Conservation (phyloP, 2,797 vertebrate species). For the Tiaroga cobitis region DNA sequence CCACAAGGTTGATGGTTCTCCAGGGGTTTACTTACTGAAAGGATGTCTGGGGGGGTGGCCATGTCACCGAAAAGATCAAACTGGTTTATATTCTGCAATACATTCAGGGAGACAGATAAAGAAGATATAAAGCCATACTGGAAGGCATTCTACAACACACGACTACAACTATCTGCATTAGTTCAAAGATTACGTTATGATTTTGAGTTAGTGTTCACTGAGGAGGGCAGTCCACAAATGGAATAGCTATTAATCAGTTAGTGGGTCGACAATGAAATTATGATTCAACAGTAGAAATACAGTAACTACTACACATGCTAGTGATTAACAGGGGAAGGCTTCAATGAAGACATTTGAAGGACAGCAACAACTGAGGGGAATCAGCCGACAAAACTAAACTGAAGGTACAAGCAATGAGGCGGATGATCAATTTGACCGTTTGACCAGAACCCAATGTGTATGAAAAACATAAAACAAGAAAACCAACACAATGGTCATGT, state of each 20-base stretch:
- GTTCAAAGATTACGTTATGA: not conserved
- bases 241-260: not conserved
- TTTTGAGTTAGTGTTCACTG: slow-evolving; percentile 16
- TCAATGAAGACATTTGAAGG: not conserved
- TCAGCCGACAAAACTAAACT: not conserved
- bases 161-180: not conserved
- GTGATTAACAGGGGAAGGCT: not conserved
- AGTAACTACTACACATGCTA: not conserved
- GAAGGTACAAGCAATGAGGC: not conserved
- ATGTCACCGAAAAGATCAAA: slow-evolving; percentile 99
- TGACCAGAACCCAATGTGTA: not conserved
- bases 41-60: slow-evolving; percentile 96
- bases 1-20: not conserved
- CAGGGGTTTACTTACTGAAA: slow-evolving; percentile 85
- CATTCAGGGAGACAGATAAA: not conserved
- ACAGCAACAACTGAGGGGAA: not conserved
- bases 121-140: not conserved
- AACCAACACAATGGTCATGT: not conserved
- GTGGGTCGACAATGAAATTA: not conserved
- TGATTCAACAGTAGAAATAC: not conserved
- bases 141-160: not conserved
- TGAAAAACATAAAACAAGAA: not conserved
- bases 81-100: slow-evolving; percentile 95
- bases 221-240: not conserved
- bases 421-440: not conserved